Evolutionary conservation across 2,797 vertebrate genomes (phyloP).

Genomic region (Sebastes miniatus): DNA sequence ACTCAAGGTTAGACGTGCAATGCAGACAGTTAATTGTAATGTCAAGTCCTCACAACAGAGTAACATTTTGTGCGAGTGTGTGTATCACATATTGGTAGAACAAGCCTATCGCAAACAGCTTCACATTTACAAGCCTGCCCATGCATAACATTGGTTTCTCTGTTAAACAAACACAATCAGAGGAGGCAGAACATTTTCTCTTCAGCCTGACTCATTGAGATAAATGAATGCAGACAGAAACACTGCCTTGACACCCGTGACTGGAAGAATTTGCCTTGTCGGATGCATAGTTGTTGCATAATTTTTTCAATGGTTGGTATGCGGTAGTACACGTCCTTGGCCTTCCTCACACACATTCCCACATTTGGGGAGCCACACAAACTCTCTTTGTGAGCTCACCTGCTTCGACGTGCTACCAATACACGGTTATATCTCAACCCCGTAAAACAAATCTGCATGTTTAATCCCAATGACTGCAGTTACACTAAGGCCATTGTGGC

Average conservation of each 20-base stretch:
- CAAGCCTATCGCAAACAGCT: slow-evolving; percentile 6
- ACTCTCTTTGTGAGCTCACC: neutral
- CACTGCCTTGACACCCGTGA: slow-evolving; percentile 23
- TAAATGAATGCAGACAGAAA: slow-evolving; percentile 51
- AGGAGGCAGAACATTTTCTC: neutral
- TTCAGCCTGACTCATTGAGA: slow-evolving; percentile 36
- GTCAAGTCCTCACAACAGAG: neutral
- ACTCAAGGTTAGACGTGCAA: neutral
- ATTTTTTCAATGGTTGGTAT: slow-evolving; percentile 3
- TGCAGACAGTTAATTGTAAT: slow-evolving; percentile 6
- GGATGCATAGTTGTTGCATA: slow-evolving; percentile 31
- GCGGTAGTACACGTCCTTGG: neutral
- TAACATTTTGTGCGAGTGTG: neutral
- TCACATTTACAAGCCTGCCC: slow-evolving; percentile 39
- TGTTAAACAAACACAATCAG: slow-evolving; percentile 55
- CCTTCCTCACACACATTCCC: neutral
- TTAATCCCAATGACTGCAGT: slow-evolving; percentile 56
- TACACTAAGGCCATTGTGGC: slow-evolving; percentile 59
- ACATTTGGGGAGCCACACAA: neutral
- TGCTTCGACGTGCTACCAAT: slow-evolving; percentile 12
- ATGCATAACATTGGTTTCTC: slow-evolving; percentile 48
- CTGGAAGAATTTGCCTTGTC: slow-evolving; percentile 23
- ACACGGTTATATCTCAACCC: slow-evolving; percentile 47
- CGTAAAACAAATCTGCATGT: slow-evolving; percentile 29
- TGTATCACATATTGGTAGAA: neutral